phyloP scores from a whole-genome alignment of 2,797 vertebrate species.

The Syngnathus rostellatus region DNA sequence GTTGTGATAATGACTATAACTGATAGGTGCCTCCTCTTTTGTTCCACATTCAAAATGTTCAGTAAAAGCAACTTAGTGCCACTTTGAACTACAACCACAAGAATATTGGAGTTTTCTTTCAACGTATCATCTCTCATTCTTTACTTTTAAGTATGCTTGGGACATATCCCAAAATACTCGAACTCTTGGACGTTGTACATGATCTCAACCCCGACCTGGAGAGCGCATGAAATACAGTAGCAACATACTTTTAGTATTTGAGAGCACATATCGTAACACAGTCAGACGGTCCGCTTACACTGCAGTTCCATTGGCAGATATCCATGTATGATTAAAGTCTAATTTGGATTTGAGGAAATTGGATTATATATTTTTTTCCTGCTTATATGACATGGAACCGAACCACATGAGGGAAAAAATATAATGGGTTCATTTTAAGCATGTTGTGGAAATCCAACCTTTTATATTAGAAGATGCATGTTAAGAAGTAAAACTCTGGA shows the following conservation, averaged over 20 bases:
- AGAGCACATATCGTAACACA: too few species aligned
- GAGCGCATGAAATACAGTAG: too few species aligned
- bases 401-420: neutral
- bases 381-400: neutral
- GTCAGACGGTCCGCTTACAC: neutral
- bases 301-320: neutral
- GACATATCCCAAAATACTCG: too few species aligned
- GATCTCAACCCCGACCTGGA: too few species aligned
- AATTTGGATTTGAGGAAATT: neutral
- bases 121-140: too few species aligned
- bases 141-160: too few species aligned
- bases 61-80: too few species aligned
- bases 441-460: neutral
- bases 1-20: neutral
- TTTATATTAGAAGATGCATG: neutral
- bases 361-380: neutral
- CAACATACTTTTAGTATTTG: too few species aligned
- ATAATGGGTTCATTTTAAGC: neutral
- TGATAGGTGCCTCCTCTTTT: neutral
- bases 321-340: neutral
- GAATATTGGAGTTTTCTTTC: neutral
- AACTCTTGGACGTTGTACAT: too few species aligned
- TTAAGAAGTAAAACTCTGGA: constrained; percentile 9
- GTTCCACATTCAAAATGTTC: neutral
- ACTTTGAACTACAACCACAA: neutral